Evolutionary conservation across 2,797 vertebrate species (phyloP), one percentile per base, ranked within the genome.

Genomic region (Columba guinea): DNA sequence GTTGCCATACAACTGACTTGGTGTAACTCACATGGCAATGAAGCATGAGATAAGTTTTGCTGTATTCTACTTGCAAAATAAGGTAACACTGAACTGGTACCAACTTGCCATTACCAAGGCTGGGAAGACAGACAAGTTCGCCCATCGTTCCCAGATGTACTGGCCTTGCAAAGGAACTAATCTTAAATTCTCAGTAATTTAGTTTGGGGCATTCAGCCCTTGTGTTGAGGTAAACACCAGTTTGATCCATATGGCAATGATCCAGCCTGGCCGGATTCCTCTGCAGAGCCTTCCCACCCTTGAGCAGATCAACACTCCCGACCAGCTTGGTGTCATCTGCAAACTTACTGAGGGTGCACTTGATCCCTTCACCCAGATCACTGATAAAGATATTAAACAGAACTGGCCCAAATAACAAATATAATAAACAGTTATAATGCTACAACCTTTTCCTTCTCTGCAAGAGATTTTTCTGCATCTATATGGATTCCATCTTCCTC

Each of bases 381-480:
- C 2, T 28, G 26, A 60, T 49, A 24, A 49, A 14, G 11, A 24
- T 8, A 60, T 24, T 60, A 37, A 34, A 35, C 14, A 35, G 21
- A 60, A 60, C 22, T 49, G 46, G 21, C 44, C 34, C 34, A 21
- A 58, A 23, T 51, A 56, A 10, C 3, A 5, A 51, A 7, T 19
- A 76, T 9, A 76, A 51, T 8, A 46, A 74, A 35, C 5, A 53
- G 16, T 51, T 53, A 34, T 13, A 83, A 71, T 7, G 26, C 26
- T 78, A 34, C 56, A 85, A 98, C 98, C 98, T 99, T 99, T 97
- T 99, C 98, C 95, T 99, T 99, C 89, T 99, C 98, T 55, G 97
- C 89, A 93, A 98, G 97, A 19, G 99, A 98, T 79, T 95, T 98
- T 85, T 99, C 98, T 93, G 93, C 63, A 95, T 99, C 98, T 41